phyloP scores from a whole-genome alignment of 2,113 vertebrate genomes.

The Alaudala cheleensis region DNA sequence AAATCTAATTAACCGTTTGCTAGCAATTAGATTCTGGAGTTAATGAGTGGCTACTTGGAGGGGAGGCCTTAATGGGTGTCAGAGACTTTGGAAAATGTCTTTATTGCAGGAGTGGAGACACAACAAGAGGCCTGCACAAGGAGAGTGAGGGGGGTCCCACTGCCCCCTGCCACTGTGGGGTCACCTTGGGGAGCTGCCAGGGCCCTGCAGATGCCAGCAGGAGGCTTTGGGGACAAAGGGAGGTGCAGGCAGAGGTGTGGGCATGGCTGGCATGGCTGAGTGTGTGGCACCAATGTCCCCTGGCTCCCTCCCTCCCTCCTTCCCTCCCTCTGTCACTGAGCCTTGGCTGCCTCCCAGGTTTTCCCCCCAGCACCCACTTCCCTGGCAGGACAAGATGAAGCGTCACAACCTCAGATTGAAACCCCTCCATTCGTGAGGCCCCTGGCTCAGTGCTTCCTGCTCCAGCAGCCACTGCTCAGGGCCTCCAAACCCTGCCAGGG shows the following conservation, averaged over 20 bases:
- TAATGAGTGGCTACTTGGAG: neutral
- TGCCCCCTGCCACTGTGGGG: neutral
- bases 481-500: neutral
- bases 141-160: neutral
- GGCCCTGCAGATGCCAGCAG: neutral
- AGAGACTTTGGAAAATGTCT: neutral
- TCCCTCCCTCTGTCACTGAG: rapidly evolving
- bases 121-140: rapidly evolving
- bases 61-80: neutral
- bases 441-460: neutral
- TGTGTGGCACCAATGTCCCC: neutral
- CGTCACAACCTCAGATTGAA: neutral
- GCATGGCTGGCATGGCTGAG: rapidly evolving
- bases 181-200: neutral
- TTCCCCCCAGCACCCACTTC: neutral
- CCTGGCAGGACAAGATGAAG: neutral
- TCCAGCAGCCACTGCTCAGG: neutral
- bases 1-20: neutral
- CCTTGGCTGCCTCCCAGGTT: neutral
- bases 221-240: neutral
- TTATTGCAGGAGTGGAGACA: neutral
- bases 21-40: neutral
- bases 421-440: neutral
- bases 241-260: neutral
- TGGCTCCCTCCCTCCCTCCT: neutral